Conservation (phyloP, 2,888 invertebrate genomes). For the Agrilus mali region DNA sequence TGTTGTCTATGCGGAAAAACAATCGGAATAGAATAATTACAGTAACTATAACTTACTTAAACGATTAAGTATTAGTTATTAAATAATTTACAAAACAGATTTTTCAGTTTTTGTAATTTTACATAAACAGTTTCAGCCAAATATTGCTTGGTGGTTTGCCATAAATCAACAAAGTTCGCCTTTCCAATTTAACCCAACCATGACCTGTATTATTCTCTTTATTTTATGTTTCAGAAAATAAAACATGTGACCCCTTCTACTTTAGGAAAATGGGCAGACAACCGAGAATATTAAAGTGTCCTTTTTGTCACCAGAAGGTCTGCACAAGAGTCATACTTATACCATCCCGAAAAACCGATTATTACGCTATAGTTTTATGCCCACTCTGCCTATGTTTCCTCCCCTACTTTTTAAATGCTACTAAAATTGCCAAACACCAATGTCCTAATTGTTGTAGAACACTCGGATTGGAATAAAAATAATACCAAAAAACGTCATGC, state of each 20-base stretch:
- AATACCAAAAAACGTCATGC: neutral
- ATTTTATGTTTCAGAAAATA: too few relatives aligned
- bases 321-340: constrained; percentile 10
- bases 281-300: constrained; percentile 9
- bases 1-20: too few relatives aligned
- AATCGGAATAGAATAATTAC: too few relatives aligned
- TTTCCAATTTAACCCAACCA: too few relatives aligned
- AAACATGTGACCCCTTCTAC: neutral
- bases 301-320: constrained; percentile 13
- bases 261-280: neutral
- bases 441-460: constrained; percentile 9
- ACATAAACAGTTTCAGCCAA: too few relatives aligned
- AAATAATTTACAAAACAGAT: too few relatives aligned
- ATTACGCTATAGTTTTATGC: constrained; percentile 7
- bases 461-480: neutral
- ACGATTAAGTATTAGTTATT: too few relatives aligned
- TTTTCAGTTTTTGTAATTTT: too few relatives aligned
- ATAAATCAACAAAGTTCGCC: too few relatives aligned
- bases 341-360: constrained; percentile 9
- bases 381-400: constrained; percentile 11
- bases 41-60: too few relatives aligned
- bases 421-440: constrained; percentile 9
- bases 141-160: too few relatives aligned
- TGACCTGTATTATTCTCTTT: too few relatives aligned
- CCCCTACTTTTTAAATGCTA: constrained; percentile 10